Base-by-base conservation (phyloP, 2,888 invertebrate species). In the Trichopria drosophilae region DNA sequence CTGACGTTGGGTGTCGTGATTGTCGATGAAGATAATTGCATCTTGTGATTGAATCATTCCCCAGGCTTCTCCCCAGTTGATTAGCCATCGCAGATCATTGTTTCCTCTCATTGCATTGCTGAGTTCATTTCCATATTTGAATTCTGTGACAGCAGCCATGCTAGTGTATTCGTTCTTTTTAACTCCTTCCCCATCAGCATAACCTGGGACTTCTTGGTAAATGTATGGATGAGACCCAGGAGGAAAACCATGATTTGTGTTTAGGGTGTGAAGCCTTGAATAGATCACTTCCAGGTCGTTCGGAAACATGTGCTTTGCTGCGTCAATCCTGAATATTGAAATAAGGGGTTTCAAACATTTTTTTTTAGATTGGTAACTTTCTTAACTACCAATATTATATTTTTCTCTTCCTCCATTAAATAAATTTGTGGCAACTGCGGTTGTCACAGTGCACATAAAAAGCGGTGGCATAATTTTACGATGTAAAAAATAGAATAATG, bases 1-100 rank as follows among this genome's bases (percentile, higher is more conserved):
- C 4, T 86, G 87, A 64, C 94, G 81, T 72, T 93, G 93, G 68
- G 89, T 92, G 72, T 95, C 95, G 67, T 95, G 94, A 75, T 95
- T 95, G 68, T 93, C 93, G 42, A 93, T 83, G 68, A 93, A 93
- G 12, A 87, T 84, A 0, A 93, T 66, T 2, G 90, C 82, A 54
- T 83, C 80, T 0, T 67, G 69, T 0, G 81, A 80, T 16, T 81
- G 77, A 1, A 87, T 64, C 23, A 90, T 79, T 13, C 80, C 82
- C 89, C 90, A 90, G 1, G 80, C 73, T 18, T 88, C 87, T 65
- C 78, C 80, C 77, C 83, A 87, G 65, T 78, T 86, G 0, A 63
- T 58, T 4, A 89, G 73, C 80, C 83, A 85, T 62, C 83, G 83
- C 2, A 89, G 72, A 22, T 81, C 77, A 61, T 87, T 86, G 7